A percentile compares a stretch with the other conserved stretches of the same genome.
phyloP scores from a whole-genome alignment of 2,797 vertebrate genomes.

The Bradypodion pumilum region DNA sequence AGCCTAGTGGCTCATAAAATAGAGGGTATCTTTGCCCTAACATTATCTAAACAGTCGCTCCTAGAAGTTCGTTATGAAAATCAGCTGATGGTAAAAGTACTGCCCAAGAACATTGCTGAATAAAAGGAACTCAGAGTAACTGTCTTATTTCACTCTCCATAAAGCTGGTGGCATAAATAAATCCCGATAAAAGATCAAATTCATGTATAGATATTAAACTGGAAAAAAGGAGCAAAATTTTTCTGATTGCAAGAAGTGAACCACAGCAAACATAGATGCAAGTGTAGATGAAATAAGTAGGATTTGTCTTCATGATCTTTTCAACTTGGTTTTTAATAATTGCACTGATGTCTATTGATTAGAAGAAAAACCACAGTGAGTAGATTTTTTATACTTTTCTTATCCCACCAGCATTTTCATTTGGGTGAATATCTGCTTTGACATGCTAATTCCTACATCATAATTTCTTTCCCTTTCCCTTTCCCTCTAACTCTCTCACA shows the following conservation, averaged over 20 bases:
- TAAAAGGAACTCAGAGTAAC: constrained; percentile 20
- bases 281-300: background rate
- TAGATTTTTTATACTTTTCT: background rate
- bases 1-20: constrained; percentile 31
- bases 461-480: background rate
- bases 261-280: background rate
- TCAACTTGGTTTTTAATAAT: background rate
- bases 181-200: constrained; percentile 1
- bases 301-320: background rate
- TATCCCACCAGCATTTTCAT: background rate
- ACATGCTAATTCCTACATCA: background rate
- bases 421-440: background rate
- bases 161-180: constrained; percentile 23
- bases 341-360: background rate
- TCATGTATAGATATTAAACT: background rate
- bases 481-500: too few relatives aligned
- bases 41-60: constrained; percentile 38
- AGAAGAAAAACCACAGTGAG: background rate
- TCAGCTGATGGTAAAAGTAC: background rate
- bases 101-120: constrained; percentile 20
- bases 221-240: background rate
- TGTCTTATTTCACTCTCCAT: background rate
- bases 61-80: constrained; percentile 14
- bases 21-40: constrained; percentile 46
- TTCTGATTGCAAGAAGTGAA: background rate